Evolutionary conservation across 2,797 vertebrate genomes (phyloP).

Genomic region (Mormyrus proboscirostris): DNA sequence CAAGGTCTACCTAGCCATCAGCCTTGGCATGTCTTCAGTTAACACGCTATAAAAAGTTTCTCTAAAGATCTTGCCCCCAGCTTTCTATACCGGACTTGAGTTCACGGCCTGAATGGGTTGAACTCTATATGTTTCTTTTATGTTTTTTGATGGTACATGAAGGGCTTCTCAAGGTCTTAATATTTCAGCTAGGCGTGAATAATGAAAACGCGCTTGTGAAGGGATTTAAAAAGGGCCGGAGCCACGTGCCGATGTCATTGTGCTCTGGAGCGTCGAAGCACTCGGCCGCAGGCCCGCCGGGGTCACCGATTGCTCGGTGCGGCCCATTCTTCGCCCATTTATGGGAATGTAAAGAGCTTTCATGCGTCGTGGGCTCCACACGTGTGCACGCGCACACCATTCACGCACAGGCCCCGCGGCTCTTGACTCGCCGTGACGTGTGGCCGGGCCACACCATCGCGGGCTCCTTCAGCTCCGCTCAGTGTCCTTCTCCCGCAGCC

Average conservation of each 20-base stretch:
- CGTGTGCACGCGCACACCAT: not conserved
- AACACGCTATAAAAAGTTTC: conserved; percentile 26
- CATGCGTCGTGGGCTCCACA: conserved; percentile 16
- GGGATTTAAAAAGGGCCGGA: conserved; percentile 40
- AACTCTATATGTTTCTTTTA: conserved; percentile 25
- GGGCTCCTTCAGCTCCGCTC: not conserved
- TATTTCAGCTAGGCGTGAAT: conserved; percentile 39
- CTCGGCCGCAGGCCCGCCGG: conserved; percentile 41
- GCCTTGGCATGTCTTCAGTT: conserved; percentile 23
- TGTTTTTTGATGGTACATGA: conserved; percentile 36
- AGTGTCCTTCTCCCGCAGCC: not conserved
- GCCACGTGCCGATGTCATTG: conserved; percentile 34
- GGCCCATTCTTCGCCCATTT: conserved; percentile 49
- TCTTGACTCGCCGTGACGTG: not conserved
- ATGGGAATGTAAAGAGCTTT: conserved; percentile 44
- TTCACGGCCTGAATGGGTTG: conserved; percentile 30
- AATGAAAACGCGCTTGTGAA: conserved; percentile 38
- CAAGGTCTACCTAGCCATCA: not conserved
- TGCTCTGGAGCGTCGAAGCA: conserved; percentile 41
- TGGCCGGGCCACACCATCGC: no score
- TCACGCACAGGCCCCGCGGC: not conserved
- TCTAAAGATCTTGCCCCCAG: conserved; percentile 14
- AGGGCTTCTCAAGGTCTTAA: conserved; percentile 44
- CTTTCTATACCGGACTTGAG: not conserved
- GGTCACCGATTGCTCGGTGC: conserved; percentile 50